Evolutionary conservation across 2,113 vertebrate genomes (phyloP).

Genomic region (Trichechus manatus): DNA sequence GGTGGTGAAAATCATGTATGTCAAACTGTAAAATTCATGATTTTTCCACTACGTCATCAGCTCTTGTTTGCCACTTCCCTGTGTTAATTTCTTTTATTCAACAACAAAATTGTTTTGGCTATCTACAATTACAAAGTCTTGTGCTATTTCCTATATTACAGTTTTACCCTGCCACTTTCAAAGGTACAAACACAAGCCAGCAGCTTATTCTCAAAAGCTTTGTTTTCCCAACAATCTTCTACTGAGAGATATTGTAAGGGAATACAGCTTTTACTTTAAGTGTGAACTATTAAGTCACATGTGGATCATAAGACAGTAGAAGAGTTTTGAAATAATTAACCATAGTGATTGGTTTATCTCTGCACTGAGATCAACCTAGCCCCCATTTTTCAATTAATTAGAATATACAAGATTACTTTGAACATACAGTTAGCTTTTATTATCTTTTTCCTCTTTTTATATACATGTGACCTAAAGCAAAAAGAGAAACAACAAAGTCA

Average conservation of each 20-base stretch:
- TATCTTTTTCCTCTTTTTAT: neutral
- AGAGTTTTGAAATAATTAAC: slow-evolving; percentile 35
- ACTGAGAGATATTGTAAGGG: neutral
- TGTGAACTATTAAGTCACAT: neutral
- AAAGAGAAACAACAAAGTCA: neutral
- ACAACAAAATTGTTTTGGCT: neutral
- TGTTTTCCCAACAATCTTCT: neutral
- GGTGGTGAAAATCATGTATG: neutral
- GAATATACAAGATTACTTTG: neutral
- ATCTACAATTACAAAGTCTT: neutral
- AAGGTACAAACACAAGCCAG: neutral
- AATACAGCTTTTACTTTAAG: neutral
- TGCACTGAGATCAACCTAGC: neutral
- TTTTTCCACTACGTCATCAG: neutral
- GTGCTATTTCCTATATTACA: neutral
- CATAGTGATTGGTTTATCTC: neutral
- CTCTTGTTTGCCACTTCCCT: neutral
- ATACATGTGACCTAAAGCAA: neutral
- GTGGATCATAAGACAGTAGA: neutral
- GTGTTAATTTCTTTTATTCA: neutral
- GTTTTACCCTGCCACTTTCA: neutral
- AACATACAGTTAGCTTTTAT: neutral
- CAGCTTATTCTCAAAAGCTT: neutral
- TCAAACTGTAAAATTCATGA: neutral
- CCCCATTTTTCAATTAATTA: neutral